phyloP scores from a whole-genome alignment of 2,113 vertebrate genomes.

The Elgaria multicarinata region DNA sequence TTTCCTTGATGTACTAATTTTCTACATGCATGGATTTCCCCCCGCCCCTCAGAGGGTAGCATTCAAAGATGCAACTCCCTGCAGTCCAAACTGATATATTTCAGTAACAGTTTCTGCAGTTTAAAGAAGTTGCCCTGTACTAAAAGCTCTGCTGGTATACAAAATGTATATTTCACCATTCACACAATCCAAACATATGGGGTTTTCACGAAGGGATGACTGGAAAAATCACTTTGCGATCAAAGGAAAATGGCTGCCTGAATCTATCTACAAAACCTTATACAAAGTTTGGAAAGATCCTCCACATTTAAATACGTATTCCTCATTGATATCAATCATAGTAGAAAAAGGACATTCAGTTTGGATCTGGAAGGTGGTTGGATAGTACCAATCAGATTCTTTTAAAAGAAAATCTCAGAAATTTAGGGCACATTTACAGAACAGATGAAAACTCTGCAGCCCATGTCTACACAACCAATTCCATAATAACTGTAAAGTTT shows the following conservation, averaged over 20 bases:
- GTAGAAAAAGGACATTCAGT: neutral
- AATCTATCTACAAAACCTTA: too few relatives aligned
- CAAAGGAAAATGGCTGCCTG: too few relatives aligned
- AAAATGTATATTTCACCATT: neutral
- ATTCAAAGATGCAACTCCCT: too few relatives aligned
- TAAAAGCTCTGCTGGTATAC: neutral
- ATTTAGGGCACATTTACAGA: neutral
- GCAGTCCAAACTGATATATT: neutral
- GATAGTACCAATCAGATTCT: neutral
- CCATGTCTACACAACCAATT: too few relatives aligned
- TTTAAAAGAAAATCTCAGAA: neutral
- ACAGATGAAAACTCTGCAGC: neutral
- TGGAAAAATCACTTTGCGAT: too few relatives aligned
- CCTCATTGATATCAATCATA: neutral
- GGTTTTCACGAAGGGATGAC: neutral
- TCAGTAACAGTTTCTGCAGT: neutral
- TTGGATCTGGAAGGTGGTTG: neutral
- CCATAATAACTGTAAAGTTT: neutral
- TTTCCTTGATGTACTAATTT: neutral
- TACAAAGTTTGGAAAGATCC: neutral
- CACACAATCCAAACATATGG: neutral
- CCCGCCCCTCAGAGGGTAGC: too few relatives aligned
- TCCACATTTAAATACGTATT: neutral
- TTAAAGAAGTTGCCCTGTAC: too few relatives aligned
- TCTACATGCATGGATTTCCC: neutral